Percentiles rank a stretch among this genome's conserved stretches.
phyloP scores from a whole-genome alignment of 1,140 invertebrate genomes.

The Platyura marginata region DNA sequence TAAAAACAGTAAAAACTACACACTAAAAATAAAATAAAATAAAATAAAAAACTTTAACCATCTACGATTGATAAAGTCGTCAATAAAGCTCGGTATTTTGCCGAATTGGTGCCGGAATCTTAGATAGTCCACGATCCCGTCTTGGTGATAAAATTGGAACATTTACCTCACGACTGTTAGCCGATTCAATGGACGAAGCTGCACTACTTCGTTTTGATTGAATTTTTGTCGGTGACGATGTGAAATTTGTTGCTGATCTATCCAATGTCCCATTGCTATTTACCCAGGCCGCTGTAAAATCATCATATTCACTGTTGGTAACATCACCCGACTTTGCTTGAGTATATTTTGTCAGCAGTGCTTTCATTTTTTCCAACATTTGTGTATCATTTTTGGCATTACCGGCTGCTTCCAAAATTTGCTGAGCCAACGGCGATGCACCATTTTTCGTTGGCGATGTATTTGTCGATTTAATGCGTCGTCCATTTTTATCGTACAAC shows the following conservation, averaged over 20 bases:
- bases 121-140: slow-evolving; percentile 19
- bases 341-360: slow-evolving; percentile 43
- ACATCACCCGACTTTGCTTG: slow-evolving; percentile 24
- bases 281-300: slow-evolving; percentile 53
- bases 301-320: slow-evolving; percentile 30
- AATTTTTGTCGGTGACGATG: slow-evolving; percentile 15
- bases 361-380: slow-evolving; percentile 50
- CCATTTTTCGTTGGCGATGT: slow-evolving; percentile 31
- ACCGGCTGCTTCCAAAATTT: slow-evolving; percentile 46
- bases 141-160: slow-evolving; percentile 13
- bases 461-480: slow-evolving; percentile 23
- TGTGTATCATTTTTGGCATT: slow-evolving; percentile 45
- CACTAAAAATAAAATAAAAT: no score
- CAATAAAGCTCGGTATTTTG: slow-evolving; percentile 24
- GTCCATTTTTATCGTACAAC: slow-evolving; percentile 34
- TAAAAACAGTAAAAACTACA: no score
- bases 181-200: slow-evolving; percentile 18
- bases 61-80: background rate
- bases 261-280: slow-evolving; percentile 46
- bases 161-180: slow-evolving; percentile 9
- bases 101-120: slow-evolving; percentile 21
- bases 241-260: slow-evolving; percentile 13
- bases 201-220: slow-evolving; percentile 20
- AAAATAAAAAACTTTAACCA: no score
- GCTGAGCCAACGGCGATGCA: slow-evolving; percentile 40